Base-by-base conservation (phyloP, 2,888 invertebrate genomes). In the Ernsta delagoae region DNA sequence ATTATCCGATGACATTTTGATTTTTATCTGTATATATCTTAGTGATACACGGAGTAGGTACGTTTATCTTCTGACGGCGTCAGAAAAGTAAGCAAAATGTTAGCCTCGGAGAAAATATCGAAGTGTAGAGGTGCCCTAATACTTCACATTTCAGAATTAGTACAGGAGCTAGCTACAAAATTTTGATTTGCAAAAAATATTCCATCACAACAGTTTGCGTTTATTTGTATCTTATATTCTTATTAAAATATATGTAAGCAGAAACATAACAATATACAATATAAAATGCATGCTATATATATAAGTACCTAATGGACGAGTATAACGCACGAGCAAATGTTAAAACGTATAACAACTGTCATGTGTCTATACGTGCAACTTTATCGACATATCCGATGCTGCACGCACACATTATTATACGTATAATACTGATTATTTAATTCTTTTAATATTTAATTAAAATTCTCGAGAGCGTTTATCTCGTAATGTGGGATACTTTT, bases 361-460 rank as follows among this genome's bases (percentile, higher is more conserved):
- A 80, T 79, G 77, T 74, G 73, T 77, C 76, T 79, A 85, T 75
- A 87, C 88, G 87, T 87, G 86, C 83, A 81, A 76, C 78, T 77
- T 84, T 88, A 36, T 84, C 75, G 73, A 72, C 78, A 77, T 82
- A 88, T 89, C 88, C 80, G 80, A 84, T 83, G 81, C 86, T 82
- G 85, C 90, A 91, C 87, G 87, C 88, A 90, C 86, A 89, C 89
- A 87, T 88, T 90, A 90, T 87, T 87, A 88, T 88, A 90, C 83
- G 84, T 89, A 90, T 92, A 92, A 93, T 92, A 93, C 93, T 92
- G 93, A 93, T 92, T 89, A 91, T 93, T 92, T 89, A 89, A 92
- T 92, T 92, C 91, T 77, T 90, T 92, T 92, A 91, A 92, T 92
- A 92, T 93, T 92, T 92, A 92, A 93, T 93, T 92, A 91, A 93